Evolutionary conservation across 2,797 vertebrate species (phyloP).

Genomic region (Eulemur albifrons): DNA sequence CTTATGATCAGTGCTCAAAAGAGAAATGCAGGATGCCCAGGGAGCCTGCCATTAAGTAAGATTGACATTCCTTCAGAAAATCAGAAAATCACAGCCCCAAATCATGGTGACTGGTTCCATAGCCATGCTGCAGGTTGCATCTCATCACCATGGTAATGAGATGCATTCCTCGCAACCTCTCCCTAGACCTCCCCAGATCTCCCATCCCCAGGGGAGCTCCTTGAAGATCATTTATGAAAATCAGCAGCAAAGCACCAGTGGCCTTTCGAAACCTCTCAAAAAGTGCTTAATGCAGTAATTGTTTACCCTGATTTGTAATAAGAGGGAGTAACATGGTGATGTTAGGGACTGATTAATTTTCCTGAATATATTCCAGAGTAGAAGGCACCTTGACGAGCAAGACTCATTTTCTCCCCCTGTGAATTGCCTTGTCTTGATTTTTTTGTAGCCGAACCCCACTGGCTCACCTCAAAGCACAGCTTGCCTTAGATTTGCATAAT

Average conservation of each 20-base stretch:
- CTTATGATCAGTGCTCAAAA: neutral
- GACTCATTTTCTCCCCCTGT: slow-evolving; percentile 28
- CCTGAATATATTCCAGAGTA: slow-evolving; percentile 18
- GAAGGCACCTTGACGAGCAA: slow-evolving; percentile 59
- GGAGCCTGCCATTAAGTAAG: neutral
- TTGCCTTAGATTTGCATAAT: slow-evolving; percentile 52
- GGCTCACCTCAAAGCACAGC: slow-evolving; percentile 21
- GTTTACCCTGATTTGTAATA: slow-evolving; percentile 72
- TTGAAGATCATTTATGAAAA: slow-evolving; percentile 70
- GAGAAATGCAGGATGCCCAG: neutral
- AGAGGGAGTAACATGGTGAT: slow-evolving; percentile 6
- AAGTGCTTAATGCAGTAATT: slow-evolving; percentile 64
- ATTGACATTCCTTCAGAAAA: neutral
- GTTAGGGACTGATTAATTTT: slow-evolving; percentile 58
- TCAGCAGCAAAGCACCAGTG: slow-evolving; percentile 65
- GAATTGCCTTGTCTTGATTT: slow-evolving; percentile 47
- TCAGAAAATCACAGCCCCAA: neutral
- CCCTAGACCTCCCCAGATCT: slow-evolving; percentile 45
- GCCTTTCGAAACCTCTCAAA: slow-evolving; percentile 67
- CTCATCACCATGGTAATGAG: slow-evolving; percentile 64
- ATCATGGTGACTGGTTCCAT: neutral
- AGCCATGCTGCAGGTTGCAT: slow-evolving; percentile 21
- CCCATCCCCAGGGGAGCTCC: slow-evolving; percentile 41
- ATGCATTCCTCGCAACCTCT: slow-evolving; percentile 49
- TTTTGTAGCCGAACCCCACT: neutral